Percentiles rank a stretch among this genome's conserved stretches.
Evolutionary conservation across 2,113 vertebrate species (phyloP).

Genomic region (Tursiops truncatus): DNA sequence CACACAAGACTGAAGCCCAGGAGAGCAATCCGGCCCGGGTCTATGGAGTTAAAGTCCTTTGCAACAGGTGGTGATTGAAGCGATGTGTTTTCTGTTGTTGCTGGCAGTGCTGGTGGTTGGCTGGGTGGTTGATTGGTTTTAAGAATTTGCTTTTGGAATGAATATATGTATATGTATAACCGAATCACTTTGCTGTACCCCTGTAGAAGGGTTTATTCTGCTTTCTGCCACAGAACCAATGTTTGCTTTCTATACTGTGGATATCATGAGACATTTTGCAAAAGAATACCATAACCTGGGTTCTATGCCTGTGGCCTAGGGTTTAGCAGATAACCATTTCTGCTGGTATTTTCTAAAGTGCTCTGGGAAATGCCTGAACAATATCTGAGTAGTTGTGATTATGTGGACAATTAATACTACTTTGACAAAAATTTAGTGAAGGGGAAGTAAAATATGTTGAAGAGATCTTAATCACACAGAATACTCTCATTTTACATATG

Average conservation of each 20-base stretch:
- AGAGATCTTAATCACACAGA: slow-evolving; percentile 60
- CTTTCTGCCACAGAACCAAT: slow-evolving; percentile 5
- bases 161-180: neutral
- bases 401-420: slow-evolving; percentile 38
- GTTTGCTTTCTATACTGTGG: slow-evolving; percentile 30
- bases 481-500: slow-evolving; percentile 53
- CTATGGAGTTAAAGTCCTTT: neutral
- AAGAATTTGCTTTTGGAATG: neutral
- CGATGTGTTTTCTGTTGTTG: neutral
- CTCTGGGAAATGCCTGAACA: slow-evolving; percentile 23
- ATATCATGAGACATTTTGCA: slow-evolving; percentile 26
- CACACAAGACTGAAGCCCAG: neutral
- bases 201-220: slow-evolving; percentile 4
- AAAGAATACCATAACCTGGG: neutral
- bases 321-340: slow-evolving; percentile 22
- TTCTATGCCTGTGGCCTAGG: neutral
- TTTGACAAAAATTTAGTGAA: slow-evolving; percentile 30
- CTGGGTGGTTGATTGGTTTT: neutral
- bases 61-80: neutral
- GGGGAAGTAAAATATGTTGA: slow-evolving; percentile 68
- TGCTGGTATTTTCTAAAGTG: slow-evolving; percentile 22
- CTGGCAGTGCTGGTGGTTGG: neutral
- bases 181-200: neutral
- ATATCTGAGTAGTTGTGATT: slow-evolving; percentile 35
- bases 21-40: neutral